Percentiles rank a stretch among this genome's conserved stretches.
These are phyloP conservation scores for Cyphomyrus discorhynchus DNA, from an alignment of 2,113 vertebrate genomes.

Conservation along the genomic window DNA sequence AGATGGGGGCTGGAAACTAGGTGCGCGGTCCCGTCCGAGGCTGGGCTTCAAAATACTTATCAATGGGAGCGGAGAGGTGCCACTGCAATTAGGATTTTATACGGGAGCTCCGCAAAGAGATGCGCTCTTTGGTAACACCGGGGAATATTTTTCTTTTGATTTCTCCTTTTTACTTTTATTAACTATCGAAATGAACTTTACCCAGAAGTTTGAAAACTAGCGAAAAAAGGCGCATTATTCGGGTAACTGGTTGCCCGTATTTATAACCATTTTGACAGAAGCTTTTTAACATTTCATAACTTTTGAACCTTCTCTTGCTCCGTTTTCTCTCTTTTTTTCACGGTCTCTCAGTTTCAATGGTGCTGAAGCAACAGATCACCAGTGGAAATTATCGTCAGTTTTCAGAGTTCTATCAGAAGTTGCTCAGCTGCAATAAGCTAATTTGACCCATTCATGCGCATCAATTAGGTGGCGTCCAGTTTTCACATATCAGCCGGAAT, in stretches of 20 bases:
- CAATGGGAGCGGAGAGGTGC: conserved; percentile 35
- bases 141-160: background rate
- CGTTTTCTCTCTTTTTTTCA: conserved; percentile 9
- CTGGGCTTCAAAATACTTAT: conserved; percentile 15
- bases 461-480: conserved; percentile 10
- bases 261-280: background rate
- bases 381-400: conserved; percentile 23
- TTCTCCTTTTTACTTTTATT: conserved; percentile 17
- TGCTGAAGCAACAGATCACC: conserved; percentile 27
- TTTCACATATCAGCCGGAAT: background rate
- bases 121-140: conserved; percentile 40
- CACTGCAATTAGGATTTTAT: conserved; percentile 34
- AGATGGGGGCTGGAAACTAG: conserved; percentile 62
- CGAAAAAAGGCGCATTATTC: background rate
- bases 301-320: conserved; percentile 17
- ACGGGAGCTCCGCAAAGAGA: background rate
- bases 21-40: conserved; percentile 47
- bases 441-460: conserved; percentile 7
- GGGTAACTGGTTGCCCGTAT: conserved; percentile 34
- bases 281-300: background rate
- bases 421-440: conserved; percentile 37
- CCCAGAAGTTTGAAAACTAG: background rate
- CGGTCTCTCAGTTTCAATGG: conserved; percentile 21
- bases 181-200: background rate
- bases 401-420: conserved; percentile 34